Base-by-base conservation (phyloP, 2,113 vertebrate genomes). In the Cacatua alba region DNA sequence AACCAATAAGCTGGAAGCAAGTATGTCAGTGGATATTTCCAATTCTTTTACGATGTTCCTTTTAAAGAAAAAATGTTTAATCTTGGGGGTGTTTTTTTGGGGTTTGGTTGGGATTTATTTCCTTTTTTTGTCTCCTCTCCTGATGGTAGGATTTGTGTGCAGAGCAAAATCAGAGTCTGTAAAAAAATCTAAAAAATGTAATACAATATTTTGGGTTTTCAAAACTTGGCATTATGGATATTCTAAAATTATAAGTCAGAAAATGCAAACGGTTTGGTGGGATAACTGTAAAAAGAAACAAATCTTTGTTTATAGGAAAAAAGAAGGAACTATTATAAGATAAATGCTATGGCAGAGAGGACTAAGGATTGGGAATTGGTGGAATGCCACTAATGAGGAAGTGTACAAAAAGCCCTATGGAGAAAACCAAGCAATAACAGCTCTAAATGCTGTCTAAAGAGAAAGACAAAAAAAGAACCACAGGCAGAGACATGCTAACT, bases 71-170 rank as follows among this genome's bases (percentile, higher is more conserved):
- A 85, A 17, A 28, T 7, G 2, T 16, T 77, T 78, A 46, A 39
- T 35, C 21, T 52, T 26, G 18, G 2, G 13, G 2, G 0, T 4
- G 7, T 2, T 4, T 9, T 4, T 18, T 6, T 10, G 5, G 9
- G 5, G 7, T 33, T 68, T 59, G 57, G 23, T 23, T 46, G n/a
- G 9, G 26, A 21, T 13, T 44, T 28, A 17, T 41, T 20, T 8
- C 5, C 1, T 4, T 37, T 62, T 57, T 59, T 70, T 51, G 2
- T 26, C 13, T 13, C 7, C 23, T n/a, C 4, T 55, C 6, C 17
- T 70, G 55, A 37, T 29, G 13, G 17, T 7, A 92, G 35, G 2
- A 26, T 70, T 72, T 62, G 16, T 49, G 14, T 46, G 12, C 29
- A 46, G 10, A 71, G 9, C 33, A 7, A 71, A 68, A 55, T 1